A percentile compares a stretch with the other conserved stretches of the same genome.
These are phyloP conservation scores for Rhorus exstirpatorius DNA, from an alignment of 2,888 invertebrate genomes.

Conservation along the genomic window DNA sequence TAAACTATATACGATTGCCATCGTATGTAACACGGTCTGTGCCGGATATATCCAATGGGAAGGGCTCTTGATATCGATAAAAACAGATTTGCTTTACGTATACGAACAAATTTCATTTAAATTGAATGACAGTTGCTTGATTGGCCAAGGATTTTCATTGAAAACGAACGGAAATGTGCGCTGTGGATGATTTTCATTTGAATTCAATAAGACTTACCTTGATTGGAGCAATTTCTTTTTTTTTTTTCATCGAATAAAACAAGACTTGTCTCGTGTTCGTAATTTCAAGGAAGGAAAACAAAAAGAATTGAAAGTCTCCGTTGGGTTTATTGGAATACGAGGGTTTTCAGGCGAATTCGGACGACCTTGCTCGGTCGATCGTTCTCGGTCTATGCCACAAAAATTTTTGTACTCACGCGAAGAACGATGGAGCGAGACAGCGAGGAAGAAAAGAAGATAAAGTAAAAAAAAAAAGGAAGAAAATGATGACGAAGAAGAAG, in stretches of 20 bases:
- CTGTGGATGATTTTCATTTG: too few species aligned
- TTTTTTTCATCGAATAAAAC: too few species aligned
- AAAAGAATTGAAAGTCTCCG: neutral
- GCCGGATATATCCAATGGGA: conserved; percentile 14
- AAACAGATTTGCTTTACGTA: neutral
- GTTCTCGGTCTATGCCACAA: conserved; percentile 62
- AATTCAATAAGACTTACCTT: too few species aligned
- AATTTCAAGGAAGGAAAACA: neutral
- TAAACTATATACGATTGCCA: conserved; percentile 11
- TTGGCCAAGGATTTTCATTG: too few species aligned
- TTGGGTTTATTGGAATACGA: neutral
- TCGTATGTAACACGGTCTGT: neutral
- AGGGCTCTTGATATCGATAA: neutral
- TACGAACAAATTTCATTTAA: neutral
- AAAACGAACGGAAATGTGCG: too few species aligned
- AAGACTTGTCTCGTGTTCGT: too few species aligned
- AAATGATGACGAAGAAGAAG: neutral
- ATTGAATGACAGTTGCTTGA: neutral
- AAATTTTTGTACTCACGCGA: conserved; percentile 45
- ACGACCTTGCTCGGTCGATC: conserved; percentile 73
- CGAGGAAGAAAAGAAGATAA: neutral
- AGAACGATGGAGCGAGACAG: conserved; percentile 19
- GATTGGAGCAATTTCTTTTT: too few species aligned
- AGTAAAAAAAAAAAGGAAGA: conserved; percentile 22
- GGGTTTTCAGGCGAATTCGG: conserved; percentile 35